A percentile compares a stretch with the other conserved stretches of the same genome.
These are phyloP conservation scores for Podiceps cristatus DNA, from an alignment of 2,113 vertebrate species.

Conservation along the genomic window DNA sequence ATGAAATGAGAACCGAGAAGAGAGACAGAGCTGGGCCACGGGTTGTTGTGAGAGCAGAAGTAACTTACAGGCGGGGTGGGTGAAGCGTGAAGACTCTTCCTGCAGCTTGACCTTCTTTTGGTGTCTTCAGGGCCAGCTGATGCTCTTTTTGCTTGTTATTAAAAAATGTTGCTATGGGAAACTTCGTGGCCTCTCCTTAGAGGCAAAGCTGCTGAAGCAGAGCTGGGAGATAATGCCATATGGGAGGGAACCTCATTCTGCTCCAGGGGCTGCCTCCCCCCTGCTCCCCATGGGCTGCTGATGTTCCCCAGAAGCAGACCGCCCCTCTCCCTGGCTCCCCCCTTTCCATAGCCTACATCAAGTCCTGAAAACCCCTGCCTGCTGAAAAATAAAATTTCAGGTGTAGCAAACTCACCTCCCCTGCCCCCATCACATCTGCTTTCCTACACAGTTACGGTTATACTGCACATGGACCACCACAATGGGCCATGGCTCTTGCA, in stretches of 20 bases:
- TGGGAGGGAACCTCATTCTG: neutral
- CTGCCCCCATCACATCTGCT: neutral
- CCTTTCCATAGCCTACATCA: fast-evolving
- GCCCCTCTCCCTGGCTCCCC: neutral
- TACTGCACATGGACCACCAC: neutral
- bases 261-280: fast-evolving
- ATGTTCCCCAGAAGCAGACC: neutral
- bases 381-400: neutral
- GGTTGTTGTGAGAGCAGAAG: neutral
- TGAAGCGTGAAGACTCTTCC: neutral
- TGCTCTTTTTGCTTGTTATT: neutral
- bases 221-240: neutral
- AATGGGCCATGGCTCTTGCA: fast-evolving
- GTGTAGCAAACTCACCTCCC: neutral
- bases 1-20: neutral
- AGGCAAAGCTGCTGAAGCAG: neutral
- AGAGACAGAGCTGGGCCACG: fast-evolving
- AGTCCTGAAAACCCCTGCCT: neutral
- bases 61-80: neutral
- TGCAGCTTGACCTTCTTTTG: neutral
- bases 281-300: neutral
- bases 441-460: neutral
- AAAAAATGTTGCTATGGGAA: neutral
- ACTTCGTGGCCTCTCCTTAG: neutral
- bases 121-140: neutral